Percentiles rank a stretch among this genome's conserved stretches.
These are phyloP conservation scores for Scaptomyza pallida DNA, from an alignment of 1,140 invertebrate species.

Conservation along the genomic window DNA sequence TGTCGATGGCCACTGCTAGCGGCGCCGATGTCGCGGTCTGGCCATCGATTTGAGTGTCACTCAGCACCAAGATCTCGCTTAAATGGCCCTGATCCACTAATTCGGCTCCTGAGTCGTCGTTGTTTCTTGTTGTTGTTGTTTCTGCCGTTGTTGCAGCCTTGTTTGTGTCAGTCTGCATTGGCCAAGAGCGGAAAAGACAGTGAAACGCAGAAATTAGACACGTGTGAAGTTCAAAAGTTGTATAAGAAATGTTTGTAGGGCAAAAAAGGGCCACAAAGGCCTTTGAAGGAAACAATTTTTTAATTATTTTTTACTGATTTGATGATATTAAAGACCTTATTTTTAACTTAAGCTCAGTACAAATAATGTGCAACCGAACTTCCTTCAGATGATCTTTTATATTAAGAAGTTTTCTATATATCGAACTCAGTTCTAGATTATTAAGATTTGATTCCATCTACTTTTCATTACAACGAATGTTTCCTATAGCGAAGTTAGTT, in stretches of 20 bases:
- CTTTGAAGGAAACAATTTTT: no score
- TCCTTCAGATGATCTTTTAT: no score
- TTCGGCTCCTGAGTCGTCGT: conserved; percentile 33
- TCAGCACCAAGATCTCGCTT: conserved; percentile 77
- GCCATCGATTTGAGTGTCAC: conserved; percentile 80
- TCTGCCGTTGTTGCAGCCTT: conserved; percentile 20
- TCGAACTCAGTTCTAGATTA: no score
- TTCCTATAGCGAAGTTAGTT: no score
- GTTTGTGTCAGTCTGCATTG: conserved; percentile 49
- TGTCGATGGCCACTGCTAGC: conserved; percentile 59
- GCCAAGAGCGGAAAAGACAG: conserved; percentile 1
- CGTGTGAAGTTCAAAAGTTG: conserved; percentile 57
- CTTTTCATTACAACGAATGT: no score
- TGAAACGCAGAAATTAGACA: conserved; percentile 49
- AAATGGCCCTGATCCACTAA: conserved; percentile 65
- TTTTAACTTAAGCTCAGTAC: no score
- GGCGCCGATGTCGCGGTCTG: conserved; percentile 43
- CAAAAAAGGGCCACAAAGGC: not conserved
- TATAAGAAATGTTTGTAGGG: not conserved
- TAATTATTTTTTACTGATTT: no score
- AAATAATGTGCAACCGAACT: no score
- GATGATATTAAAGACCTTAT: no score
- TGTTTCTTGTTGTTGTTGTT: conserved; percentile 16
- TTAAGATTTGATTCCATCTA: no score
- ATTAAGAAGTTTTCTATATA: no score